Evolutionary conservation across 2,113 vertebrate genomes (phyloP), one percentile per base, ranked within the genome.

Genomic region (Budorcas taxicolor): DNA sequence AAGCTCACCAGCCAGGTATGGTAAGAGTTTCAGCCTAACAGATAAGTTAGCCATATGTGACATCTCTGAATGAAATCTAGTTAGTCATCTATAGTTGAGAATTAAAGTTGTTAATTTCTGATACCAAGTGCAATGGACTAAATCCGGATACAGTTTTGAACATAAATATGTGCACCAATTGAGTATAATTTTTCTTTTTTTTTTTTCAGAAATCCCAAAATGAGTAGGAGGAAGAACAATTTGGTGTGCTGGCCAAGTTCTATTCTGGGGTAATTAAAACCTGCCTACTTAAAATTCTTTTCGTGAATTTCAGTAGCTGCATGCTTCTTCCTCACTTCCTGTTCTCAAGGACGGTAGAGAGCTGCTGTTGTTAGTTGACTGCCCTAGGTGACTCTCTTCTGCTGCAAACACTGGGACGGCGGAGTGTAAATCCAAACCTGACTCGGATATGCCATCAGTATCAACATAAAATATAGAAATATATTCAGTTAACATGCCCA

Each of bases 151-250:
- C 53, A 90, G 74, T 91, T 93, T 96, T 93, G n/a, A 95, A 60
- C 89, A 96, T 90, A 97, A 97, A 93, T 81, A 94, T 91, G 78
- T 62, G 67, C 88, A 95, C 47, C 53, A 97, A 71, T 94, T 96
- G 86, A 86, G 67, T 67, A 19, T 47, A 71, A 36, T 88, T 87
- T 74, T 40, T n/a, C n/a, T 74, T 74, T 90, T 74, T 45, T 36
- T 74, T 90, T 78, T 96, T 74, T 47, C 90, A 94, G 67, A 97
- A 97, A 97, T 95, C 96, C 76, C 86, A 97, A 96, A 97, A 97
- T 95, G 91, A 97, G 95, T 93, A 96, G 92, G 97, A 97, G 85
- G 97, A 98, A 95, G 93, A 94, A 96, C 95, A 97, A 95, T 97
- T 96, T 94, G 76, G n/a, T 90, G 52, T 93, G 50, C 86, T 91